Evolutionary conservation across 2,888 invertebrate species (phyloP), one percentile per base, ranked within the genome.

Genomic region (Noctuana brunneofusca): DNA sequence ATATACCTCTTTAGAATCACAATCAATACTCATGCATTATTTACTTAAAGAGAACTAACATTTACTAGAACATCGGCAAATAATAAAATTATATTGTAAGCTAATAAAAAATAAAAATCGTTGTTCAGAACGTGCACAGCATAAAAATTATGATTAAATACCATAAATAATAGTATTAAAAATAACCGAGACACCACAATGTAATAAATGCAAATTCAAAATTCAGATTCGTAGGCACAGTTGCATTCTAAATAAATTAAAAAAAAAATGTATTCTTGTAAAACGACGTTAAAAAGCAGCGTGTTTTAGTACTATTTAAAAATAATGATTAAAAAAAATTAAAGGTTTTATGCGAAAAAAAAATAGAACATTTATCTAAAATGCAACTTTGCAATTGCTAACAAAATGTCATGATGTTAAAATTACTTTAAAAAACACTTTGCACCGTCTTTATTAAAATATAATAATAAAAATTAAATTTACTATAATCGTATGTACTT

Each of bases 181-280:
- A 63, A 72, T 73, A 73, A 71, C 63, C 65, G 67, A 73, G 71
- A 71, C 72, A 75, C 75, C 81, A 83, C 80, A 81, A 75, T 79
- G 71, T 75, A 74, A 81, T 89, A 89, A 89, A 89, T 89, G 88
- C 87, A 87, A 81, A 75, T 75, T 71, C 68, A 72, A 72, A 65
- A 68, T 71, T 73, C 65, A 59, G 64, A 69, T 67, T 70, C 70
- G 65, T 41, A 65, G 32, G 27, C 57, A 30, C 41, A 57, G 57
- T 63, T 57, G 57, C 63, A 68, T 68, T 71, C 69, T 66, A 67
- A 64, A 65, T 64, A 68, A 70, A 68, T 24, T 12, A 9, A 12
- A 5, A 46, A 46, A 20, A 9, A 46, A 11, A 20, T 11, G 11
- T 20, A 20, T 46, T 22, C 20, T 1, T 48, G n/a, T 48, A 12